Conservation (phyloP, 2,797 vertebrate species). For the Malurus leucopterus region DNA sequence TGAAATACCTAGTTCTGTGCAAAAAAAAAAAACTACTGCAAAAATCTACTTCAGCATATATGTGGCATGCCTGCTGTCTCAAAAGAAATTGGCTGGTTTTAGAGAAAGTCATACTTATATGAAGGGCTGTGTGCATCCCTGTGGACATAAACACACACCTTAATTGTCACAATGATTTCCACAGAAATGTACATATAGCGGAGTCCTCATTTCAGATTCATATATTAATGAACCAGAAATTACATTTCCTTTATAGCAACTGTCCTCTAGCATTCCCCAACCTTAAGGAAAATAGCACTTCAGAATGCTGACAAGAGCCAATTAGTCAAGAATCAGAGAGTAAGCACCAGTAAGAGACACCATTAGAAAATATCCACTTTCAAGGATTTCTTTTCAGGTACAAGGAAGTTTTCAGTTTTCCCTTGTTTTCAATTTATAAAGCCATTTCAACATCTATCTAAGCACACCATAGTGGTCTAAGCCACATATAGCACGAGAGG, state of each 20-base stretch:
- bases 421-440: neutral
- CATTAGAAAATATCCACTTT: neutral
- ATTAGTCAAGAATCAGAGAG: constrained; percentile 8
- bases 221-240: constrained; percentile 7
- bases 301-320: neutral
- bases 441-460: neutral
- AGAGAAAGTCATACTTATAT: neutral
- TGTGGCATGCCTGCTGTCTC: neutral
- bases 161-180: neutral
- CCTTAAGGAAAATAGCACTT: constrained; percentile 10
- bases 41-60: neutral
- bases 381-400: neutral
- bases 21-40: neutral
- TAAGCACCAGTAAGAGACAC: neutral
- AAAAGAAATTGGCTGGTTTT: neutral
- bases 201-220: neutral
- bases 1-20: neutral
- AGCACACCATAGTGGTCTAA: neutral
- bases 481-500: accelerated
- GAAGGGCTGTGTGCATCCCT: neutral
- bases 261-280: neutral
- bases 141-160: neutral
- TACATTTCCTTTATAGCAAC: neutral
- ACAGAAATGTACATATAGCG: neutral
- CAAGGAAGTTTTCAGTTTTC: neutral